Evolutionary conservation across 1,140 invertebrate genomes (phyloP).

Genomic region (Halictus rubicundus): DNA sequence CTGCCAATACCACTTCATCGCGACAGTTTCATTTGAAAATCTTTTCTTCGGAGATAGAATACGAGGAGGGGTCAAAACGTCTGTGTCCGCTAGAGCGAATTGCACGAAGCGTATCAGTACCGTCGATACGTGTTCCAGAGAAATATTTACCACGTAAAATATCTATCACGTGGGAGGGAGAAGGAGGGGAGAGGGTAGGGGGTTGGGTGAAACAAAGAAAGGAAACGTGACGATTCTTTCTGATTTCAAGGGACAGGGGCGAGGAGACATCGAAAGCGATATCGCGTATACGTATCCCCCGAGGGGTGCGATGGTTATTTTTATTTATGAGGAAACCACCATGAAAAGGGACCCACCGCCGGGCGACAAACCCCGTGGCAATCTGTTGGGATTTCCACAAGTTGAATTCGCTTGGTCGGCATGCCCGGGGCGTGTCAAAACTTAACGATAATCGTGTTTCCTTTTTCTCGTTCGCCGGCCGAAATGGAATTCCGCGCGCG

Average conservation of each 20-base stretch:
- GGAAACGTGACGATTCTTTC: slow-evolving; percentile 70
- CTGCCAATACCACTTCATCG: too few species aligned
- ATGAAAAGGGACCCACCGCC: slow-evolving; percentile 74
- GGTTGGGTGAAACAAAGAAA: slow-evolving; percentile 30
- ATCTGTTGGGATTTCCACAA: slow-evolving; percentile 79
- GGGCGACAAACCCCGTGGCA: slow-evolving; percentile 64
- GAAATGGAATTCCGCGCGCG: slow-evolving; percentile 15
- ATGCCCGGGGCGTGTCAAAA: slow-evolving; percentile 65
- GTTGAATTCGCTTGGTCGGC: slow-evolving; percentile 75
- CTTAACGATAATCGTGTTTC: slow-evolving; percentile 68
- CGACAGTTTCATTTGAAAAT: too few species aligned
- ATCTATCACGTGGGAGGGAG: slow-evolving; percentile 24
- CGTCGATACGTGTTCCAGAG: neutral
- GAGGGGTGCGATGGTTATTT: slow-evolving; percentile 78
- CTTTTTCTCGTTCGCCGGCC: slow-evolving; percentile 43
- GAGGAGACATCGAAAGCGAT: slow-evolving; percentile 70
- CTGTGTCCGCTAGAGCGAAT: too few species aligned
- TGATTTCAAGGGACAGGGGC: slow-evolving; percentile 65
- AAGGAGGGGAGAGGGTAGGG: slow-evolving; percentile 33
- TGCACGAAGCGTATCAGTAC: neutral
- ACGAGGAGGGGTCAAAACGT: too few species aligned
- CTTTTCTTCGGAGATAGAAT: too few species aligned
- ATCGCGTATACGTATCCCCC: slow-evolving; percentile 75
- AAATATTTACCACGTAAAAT: neutral
- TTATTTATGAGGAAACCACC: slow-evolving; percentile 81